phyloP scores from a whole-genome alignment of 2,888 invertebrate genomes.

The Elgonia sp. region DNA sequence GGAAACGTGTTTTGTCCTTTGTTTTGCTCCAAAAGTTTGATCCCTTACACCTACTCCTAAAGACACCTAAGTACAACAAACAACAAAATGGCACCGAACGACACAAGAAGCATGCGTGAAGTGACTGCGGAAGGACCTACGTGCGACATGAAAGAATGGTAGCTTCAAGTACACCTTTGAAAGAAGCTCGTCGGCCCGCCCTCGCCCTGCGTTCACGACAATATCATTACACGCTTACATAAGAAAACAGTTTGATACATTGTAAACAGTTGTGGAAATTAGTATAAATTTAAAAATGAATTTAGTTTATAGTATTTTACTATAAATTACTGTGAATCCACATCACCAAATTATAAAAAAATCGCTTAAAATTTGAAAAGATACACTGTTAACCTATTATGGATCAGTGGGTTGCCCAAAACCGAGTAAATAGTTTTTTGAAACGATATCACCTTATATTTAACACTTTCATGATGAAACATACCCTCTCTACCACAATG shows the following conservation, averaged over 20 bases:
- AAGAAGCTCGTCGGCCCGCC: conserved; percentile 74
- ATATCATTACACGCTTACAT: conserved; percentile 70
- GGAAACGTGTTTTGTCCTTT: neutral
- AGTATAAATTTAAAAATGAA: neutral
- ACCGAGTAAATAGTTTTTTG: too few species aligned
- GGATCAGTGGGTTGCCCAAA: too few species aligned
- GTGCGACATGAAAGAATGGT: conserved; percentile 85
- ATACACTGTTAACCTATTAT: too few species aligned
- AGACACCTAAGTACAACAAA: conserved; percentile 65
- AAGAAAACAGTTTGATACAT: conserved; percentile 12
- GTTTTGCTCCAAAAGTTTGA: conserved; percentile 57
- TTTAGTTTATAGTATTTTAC: neutral
- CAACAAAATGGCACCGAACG: conserved; percentile 74
- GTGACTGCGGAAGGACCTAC: conserved; percentile 84
- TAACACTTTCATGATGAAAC: too few species aligned
- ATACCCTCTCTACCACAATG: too few species aligned
- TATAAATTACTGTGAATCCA: neutral
- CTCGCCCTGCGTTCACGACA: conserved; percentile 83
- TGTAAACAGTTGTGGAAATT: conserved; percentile 13
- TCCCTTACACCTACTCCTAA: conserved; percentile 54
- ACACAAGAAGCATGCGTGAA: conserved; percentile 77
- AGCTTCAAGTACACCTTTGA: conserved; percentile 83
- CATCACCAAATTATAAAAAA: too few species aligned
- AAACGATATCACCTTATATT: too few species aligned
- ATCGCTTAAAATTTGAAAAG: too few species aligned